Evolutionary conservation across 2,797 vertebrate species (phyloP).

Genomic region (Percopsis omiscomaycus): DNA sequence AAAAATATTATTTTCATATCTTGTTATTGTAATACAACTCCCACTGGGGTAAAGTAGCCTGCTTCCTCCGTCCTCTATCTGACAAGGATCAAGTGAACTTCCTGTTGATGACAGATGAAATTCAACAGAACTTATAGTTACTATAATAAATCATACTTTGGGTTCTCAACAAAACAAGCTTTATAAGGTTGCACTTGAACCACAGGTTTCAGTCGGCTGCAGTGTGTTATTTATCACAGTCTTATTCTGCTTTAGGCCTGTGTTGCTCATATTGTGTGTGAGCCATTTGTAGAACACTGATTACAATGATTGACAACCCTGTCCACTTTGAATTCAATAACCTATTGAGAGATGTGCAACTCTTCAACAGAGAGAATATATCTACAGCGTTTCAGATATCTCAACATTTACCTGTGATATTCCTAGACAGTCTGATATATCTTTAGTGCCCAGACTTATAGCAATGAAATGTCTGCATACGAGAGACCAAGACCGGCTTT

Average conservation of each 20-base stretch:
- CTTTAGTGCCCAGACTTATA: slow-evolving; percentile 52
- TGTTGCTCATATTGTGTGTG: neutral
- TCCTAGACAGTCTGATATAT: slow-evolving; percentile 36
- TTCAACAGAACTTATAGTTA: too few relatives aligned
- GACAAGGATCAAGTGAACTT: neutral
- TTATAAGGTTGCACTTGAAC: neutral
- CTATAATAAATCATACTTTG: slow-evolving; percentile 2
- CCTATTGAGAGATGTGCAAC: slow-evolving; percentile 1
- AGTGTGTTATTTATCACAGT: slow-evolving; percentile 3
- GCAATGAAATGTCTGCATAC: slow-evolving; percentile 69
- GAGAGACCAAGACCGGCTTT: slow-evolving; percentile 87
- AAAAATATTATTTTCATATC: too few relatives aligned
- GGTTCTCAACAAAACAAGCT: slow-evolving; percentile 6
- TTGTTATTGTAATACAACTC: too few relatives aligned
- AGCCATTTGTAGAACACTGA: neutral
- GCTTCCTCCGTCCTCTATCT: neutral
- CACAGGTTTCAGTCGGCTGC: neutral
- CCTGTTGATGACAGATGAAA: too few relatives aligned
- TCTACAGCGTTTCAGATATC: slow-evolving; percentile 27
- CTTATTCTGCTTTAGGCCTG: neutral
- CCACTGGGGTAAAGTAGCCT: too few relatives aligned
- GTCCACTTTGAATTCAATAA: slow-evolving; percentile 4
- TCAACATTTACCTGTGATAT: slow-evolving; percentile 16
- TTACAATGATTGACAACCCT: neutral
- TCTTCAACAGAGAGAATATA: slow-evolving; percentile 21